Evolutionary conservation across 2,113 vertebrate genomes (phyloP), one percentile per base, ranked within the genome.

Genomic region (Monopterus albus): DNA sequence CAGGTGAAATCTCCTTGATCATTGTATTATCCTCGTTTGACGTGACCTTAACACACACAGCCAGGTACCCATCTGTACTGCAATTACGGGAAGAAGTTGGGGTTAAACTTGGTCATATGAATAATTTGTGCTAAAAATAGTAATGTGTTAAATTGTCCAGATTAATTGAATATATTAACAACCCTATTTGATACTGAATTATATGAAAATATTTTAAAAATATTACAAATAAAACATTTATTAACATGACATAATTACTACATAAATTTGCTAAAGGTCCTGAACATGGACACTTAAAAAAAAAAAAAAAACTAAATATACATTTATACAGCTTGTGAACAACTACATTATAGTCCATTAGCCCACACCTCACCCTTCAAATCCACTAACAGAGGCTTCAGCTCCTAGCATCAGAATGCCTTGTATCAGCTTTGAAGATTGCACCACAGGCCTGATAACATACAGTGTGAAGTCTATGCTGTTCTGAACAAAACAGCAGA

Each of bases 291-390:
- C 60, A 75, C 57, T 75, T 86, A 62, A 87, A 90, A 91, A 90
- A 91, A 88, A 62, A 87, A 90, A 91, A 90, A 91, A 88, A 88
- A 91, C 86, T 92, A 93, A 92, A 91, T 91, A 84, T 91, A 89
- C 88, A 90, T 89, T 86, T 88, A 84, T 81, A 83, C 67, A 75
- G 82, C 71, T 79, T 72, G 79, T 84, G 83, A 89, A 83, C 80
- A 77, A 75, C 79, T 70, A 66, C 42, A 82, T 79, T 74, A 76
- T 68, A 61, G 72, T 80, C 60, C 46, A 57, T 78, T 35, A 46
- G 51, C 49, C 59, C 29, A 40, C 5, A 28, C 39, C 25, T n/a
- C 17, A 18, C 38, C 35, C 17, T 52, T 61, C 25, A 49, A 57
- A 53, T 66, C 11, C 25, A 53, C 59, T 49, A 56, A 55, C 39